Base-by-base conservation (phyloP, 2,888 invertebrate species). In the Eurois occulta region DNA sequence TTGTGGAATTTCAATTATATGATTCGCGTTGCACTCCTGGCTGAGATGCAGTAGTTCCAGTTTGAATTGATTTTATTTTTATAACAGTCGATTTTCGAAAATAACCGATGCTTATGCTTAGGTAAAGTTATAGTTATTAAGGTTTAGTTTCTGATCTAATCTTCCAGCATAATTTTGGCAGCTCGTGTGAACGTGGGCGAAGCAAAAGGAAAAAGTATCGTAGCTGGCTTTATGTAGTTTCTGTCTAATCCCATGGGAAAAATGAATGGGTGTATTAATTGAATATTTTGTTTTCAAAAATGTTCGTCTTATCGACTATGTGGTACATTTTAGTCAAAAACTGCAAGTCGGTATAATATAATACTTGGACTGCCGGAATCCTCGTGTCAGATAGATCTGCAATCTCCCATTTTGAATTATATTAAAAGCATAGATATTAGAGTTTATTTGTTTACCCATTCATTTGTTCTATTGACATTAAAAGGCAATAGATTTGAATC, bases 41-140 rank as follows among this genome's bases (percentile, higher is more conserved):
- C 11, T n/a, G 21, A 24, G 35, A 48, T 60, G n/a, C 77, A 77
- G 58, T 58, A 83, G 67, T 35, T 62, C 58, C 16, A 60, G 21
- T 24, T 28, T 28, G 6, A 18, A 21, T n/a, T n/a, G 35, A 18
- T 18, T 55, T 64, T 64, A 24, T 28, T 32, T 76, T 1, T 38
- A 24, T 48, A 41, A 8, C 5, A 21, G 21, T 62, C 7, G 10
- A 62, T 32, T 32, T 38, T 18, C 2, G 21, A n/a, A 18, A 58
- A 35, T 43, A 43, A 43, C 13, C 16, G 43, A 16, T 35, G 10
- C 10, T 8, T 71, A 16, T 35, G 10, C 10, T 8, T 71, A 24
- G 8, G 10, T 24, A 52, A 52, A 52, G 2, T 13, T n/a, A 21
- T 18, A 18, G 7, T 70, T 38, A 21, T n/a, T 6, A 7, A 65